Evolutionary conservation across 2,888 invertebrate genomes (phyloP).

Genomic region (Lasioglossum leucozonium): DNA sequence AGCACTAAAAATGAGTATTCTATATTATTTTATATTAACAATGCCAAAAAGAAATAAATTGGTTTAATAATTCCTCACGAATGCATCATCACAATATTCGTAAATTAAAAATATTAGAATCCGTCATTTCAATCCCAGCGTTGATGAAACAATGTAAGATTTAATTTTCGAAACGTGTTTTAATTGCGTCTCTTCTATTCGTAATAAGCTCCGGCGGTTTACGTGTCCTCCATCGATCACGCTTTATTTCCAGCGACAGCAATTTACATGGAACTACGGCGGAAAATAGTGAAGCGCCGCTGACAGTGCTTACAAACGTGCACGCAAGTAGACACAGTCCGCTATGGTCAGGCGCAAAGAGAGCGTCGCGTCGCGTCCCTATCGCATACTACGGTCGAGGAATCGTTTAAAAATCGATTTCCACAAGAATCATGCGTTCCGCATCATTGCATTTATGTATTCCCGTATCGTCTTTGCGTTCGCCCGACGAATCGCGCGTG

Average conservation of each 20-base stretch:
- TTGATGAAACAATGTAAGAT: no score
- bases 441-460: neutral
- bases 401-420: neutral
- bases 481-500: neutral
- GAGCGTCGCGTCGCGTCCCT: neutral
- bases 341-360: neutral
- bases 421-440: neutral
- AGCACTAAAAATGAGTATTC: no score
- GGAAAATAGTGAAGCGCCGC: neutral
- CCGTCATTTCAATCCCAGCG: no score
- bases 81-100: no score
- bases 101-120: no score
- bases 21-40: no score
- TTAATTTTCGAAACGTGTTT: neutral
- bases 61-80: no score
- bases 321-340: neutral
- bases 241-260: neutral
- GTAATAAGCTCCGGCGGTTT: neutral
- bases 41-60: no score
- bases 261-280: neutral
- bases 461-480: neutral
- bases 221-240: neutral
- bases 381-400: neutral
- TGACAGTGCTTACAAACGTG: neutral
- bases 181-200: neutral